Base-by-base conservation (phyloP, 2,113 vertebrate species). In the Cololabis saira region DNA sequence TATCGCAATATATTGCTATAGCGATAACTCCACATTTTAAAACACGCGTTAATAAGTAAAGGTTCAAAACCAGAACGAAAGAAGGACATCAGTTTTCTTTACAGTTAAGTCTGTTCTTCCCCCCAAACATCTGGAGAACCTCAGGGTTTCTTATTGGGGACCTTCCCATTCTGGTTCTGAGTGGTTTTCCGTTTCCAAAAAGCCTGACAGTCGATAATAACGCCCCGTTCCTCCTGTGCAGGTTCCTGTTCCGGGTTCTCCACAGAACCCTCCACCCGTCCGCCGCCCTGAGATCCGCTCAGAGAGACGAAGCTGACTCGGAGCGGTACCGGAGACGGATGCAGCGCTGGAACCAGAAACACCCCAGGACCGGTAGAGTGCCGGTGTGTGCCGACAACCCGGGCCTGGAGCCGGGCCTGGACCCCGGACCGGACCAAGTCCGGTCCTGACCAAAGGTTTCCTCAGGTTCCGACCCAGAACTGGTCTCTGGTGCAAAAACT, bases 211-310 rank as follows among this genome's bases (percentile, higher is more conserved):
- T n/a, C n/a, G n/a, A n/a, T 27, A 45, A 45, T 27, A 27, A 27
- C 5, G 24, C 24, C 9, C 18, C 6, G 5, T 1, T 22, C 62
- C 22, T 64, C 22, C 30, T 67, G 41, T 59, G 37, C 67, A 99
- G 97, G 61, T 86, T 95, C 24, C 12, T 94, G 16, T 88, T 91
- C 52, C 90, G 91, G 71, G 86, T 85, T 65, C 73, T 98, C 17
- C 77, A 90, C 71, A 89, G 93, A 94, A 44, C 27, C 78, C 12
- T 96, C 71, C 83, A 47, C 33, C 92, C 94, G 0, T 80, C 93
- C 43, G 72, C 80, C 0, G 51, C 87, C 17, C 42, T 92, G 66
- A 93, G 55, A 59, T 92, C 94, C 27, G 85, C 90, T 60, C 81
- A 71, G 56, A 72, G 90, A 2, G 93, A 93, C 60, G 77, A 68